These are phyloP conservation scores for Horisme vitalbata DNA, from an alignment of 2,888 invertebrate genomes.

Conservation along the genomic window DNA sequence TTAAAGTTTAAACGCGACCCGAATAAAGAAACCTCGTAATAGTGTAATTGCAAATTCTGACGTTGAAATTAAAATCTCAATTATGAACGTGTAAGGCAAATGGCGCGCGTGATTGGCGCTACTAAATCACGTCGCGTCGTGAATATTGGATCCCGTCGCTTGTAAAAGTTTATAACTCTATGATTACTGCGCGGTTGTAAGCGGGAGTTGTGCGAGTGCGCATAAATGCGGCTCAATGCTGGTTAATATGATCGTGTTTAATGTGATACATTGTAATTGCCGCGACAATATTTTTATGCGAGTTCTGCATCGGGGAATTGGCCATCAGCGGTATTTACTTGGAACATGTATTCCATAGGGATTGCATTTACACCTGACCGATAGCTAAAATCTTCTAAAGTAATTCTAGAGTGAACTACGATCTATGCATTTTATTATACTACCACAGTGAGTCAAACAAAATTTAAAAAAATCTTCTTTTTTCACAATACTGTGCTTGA, in stretches of 20 bases:
- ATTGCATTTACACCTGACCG: neutral
- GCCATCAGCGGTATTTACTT: conserved; percentile 9
- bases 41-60: conserved; percentile 26
- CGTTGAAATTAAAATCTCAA: conserved; percentile 36
- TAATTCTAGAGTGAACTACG: too few species aligned
- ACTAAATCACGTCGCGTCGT: conserved; percentile 32
- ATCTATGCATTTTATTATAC: too few species aligned
- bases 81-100: conserved; percentile 27
- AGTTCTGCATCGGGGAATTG: conserved; percentile 5
- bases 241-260: conserved; percentile 14
- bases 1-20: conserved; percentile 13
- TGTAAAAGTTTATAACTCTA: conserved; percentile 33
- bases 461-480: too few species aligned
- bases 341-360: neutral
- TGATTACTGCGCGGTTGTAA: conserved; percentile 21
- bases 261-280: conserved; percentile 14
- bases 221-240: neutral
- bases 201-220: too few species aligned
- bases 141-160: conserved; percentile 31
- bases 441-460: too few species aligned
- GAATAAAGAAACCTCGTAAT: conserved; percentile 19
- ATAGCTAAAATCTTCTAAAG: too few species aligned
- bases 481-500: too few species aligned
- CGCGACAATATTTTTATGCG: conserved; percentile 10
- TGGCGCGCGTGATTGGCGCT: conserved; percentile 33